Percentiles rank a stretch among this genome's conserved stretches.
These are phyloP conservation scores for Protobothrops mucrosquamatus DNA, from an alignment of 2,113 vertebrate species.

Conservation along the genomic window DNA sequence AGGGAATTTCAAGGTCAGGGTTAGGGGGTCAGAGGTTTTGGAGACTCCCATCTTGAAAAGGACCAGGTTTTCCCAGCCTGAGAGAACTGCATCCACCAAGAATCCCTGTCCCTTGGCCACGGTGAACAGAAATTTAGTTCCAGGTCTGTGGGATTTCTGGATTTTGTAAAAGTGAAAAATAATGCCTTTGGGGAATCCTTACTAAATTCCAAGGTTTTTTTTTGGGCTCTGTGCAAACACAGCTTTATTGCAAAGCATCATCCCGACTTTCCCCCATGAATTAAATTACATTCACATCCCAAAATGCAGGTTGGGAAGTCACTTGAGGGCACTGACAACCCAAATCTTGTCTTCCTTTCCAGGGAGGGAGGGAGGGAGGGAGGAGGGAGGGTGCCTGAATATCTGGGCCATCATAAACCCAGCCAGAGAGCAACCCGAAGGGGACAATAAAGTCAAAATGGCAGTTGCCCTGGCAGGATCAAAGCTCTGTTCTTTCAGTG, in stretches of 20 bases:
- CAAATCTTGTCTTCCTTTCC: background rate
- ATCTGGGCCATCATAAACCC: slow-evolving; percentile 33
- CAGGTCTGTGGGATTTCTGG: background rate
- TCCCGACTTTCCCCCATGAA: background rate
- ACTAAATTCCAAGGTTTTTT: background rate
- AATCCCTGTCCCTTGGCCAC: background rate
- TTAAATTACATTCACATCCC: background rate
- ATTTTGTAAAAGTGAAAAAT: background rate
- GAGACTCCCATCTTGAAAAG: no score
- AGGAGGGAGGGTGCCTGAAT: slow-evolving; percentile 18
- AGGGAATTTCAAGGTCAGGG: background rate
- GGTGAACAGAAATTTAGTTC: background rate
- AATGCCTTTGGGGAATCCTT: background rate
- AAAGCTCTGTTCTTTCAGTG: background rate
- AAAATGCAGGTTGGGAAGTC: background rate
- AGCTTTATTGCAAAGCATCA: background rate
- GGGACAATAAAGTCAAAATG: background rate
- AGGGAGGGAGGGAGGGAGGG: background rate
- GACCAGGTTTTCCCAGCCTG: background rate
- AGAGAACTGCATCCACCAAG: background rate
- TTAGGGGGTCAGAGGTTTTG: background rate
- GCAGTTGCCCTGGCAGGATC: no score
- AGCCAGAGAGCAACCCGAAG: background rate
- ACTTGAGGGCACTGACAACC: background rate
- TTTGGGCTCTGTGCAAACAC: background rate